Conservation (phyloP, 2,113 vertebrate genomes). For the Egretta garzetta region DNA sequence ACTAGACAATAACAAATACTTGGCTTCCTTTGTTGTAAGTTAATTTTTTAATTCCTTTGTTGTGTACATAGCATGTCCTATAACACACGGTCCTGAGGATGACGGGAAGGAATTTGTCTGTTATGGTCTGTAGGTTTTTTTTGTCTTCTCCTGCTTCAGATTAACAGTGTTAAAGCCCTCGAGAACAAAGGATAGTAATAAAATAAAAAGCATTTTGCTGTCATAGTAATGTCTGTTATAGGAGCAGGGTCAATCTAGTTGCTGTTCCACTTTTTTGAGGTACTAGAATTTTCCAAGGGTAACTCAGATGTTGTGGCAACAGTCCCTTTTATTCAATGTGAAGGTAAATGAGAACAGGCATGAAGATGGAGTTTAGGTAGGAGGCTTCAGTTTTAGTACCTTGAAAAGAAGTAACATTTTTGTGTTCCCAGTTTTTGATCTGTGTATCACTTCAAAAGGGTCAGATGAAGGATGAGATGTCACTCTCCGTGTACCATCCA, state of each 20-base stretch:
- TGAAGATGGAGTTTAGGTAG: neutral
- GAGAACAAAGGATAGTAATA: neutral
- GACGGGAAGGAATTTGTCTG: neutral
- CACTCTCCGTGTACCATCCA: accelerated
- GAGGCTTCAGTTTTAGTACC: neutral
- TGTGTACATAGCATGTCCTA: neutral
- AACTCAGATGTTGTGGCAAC: neutral
- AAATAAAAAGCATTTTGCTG: neutral
- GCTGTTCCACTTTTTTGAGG: neutral
- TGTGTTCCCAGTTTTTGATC: neutral
- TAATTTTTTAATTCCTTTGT: neutral
- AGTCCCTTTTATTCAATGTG: neutral
- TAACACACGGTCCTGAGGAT: neutral
- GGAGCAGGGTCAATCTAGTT: neutral
- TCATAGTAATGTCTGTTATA: neutral
- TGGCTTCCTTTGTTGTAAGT: neutral
- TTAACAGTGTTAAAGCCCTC: neutral
- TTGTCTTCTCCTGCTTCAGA: neutral
- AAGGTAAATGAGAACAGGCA: neutral
- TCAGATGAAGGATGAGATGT: neutral
- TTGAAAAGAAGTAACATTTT: neutral
- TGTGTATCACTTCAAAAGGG: neutral
- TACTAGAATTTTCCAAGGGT: neutral
- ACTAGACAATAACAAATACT: neutral
- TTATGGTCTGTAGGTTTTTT: neutral